A percentile compares a stretch with the other conserved stretches of the same genome.
phyloP scores from a whole-genome alignment of 1,140 invertebrate genomes.

The Drosophila erecta region DNA sequence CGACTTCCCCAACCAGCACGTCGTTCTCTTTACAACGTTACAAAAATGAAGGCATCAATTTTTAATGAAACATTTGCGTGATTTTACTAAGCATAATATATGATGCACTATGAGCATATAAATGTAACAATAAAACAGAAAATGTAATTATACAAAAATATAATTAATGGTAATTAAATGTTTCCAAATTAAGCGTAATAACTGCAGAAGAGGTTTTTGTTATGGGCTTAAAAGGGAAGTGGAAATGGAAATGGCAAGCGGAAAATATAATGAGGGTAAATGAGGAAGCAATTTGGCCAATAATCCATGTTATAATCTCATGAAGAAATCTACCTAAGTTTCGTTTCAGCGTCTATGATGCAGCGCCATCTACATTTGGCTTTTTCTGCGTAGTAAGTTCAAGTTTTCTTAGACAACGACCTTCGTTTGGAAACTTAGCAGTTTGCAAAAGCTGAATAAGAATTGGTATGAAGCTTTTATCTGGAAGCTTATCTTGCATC shows the following conservation, averaged over 20 bases:
- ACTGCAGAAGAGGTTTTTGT: slow-evolving; percentile 13
- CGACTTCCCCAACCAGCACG: slow-evolving; percentile 29
- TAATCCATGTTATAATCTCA: neutral
- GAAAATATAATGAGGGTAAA: slow-evolving; percentile 21
- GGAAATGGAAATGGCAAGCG: neutral
- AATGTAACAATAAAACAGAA: slow-evolving; percentile 69
- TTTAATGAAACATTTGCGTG: slow-evolving; percentile 77
- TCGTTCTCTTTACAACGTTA: slow-evolving; percentile 39
- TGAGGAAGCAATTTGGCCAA: slow-evolving; percentile 21
- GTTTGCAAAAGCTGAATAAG: slow-evolving; percentile 5
- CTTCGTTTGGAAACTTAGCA: slow-evolving; percentile 3
- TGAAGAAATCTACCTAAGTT: neutral
- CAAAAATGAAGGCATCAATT: slow-evolving; percentile 71
- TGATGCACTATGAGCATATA: slow-evolving; percentile 41
- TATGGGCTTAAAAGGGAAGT: slow-evolving; percentile 6
- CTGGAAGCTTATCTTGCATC: neutral
- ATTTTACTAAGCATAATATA: slow-evolving; percentile 76
- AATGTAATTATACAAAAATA: slow-evolving; percentile 82
- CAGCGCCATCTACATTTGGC: slow-evolving; percentile 35
- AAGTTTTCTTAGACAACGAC: slow-evolving; percentile 23
- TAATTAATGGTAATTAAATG: slow-evolving; percentile 74
- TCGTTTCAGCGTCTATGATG: neutral
- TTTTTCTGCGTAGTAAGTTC: slow-evolving; percentile 1
- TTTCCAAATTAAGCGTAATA: slow-evolving; percentile 78
- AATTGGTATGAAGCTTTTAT: neutral